phyloP scores from a whole-genome alignment of 2,888 invertebrate genomes.

The Allygus modestus region DNA sequence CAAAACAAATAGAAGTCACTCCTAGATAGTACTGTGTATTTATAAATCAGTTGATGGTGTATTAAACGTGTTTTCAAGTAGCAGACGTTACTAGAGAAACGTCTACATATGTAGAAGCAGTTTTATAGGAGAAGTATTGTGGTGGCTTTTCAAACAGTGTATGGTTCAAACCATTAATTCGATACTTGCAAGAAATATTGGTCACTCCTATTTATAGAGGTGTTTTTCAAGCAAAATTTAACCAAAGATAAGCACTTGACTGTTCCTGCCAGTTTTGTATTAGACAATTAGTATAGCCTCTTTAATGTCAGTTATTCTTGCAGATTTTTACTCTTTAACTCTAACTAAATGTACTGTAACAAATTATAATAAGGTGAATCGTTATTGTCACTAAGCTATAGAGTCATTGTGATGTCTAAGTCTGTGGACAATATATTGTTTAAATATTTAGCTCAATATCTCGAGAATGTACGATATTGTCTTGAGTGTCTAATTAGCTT shows the following conservation, averaged over 20 bases:
- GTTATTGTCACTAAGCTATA: slow-evolving; percentile 52
- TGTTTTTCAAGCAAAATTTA: slow-evolving; percentile 58
- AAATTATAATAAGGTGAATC: slow-evolving; percentile 42
- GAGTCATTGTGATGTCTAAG: slow-evolving; percentile 62
- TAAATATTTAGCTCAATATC: slow-evolving; percentile 62
- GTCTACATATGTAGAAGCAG: not conserved
- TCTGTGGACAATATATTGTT: slow-evolving; percentile 61
- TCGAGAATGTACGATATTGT: slow-evolving; percentile 52
- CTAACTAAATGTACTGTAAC: slow-evolving; percentile 56
- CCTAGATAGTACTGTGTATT: not conserved
- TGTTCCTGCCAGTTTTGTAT: slow-evolving; percentile 62
- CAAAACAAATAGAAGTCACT: not conserved
- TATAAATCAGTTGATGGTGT: no score
- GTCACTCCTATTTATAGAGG: slow-evolving; percentile 20
- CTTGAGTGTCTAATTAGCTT: slow-evolving; percentile 57
- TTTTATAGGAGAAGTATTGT: not conserved
- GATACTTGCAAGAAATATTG: slow-evolving; percentile 47
- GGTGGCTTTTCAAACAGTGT: not conserved
- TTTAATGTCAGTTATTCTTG: slow-evolving; percentile 48
- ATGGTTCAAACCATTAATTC: not conserved
- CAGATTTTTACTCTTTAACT: slow-evolving; percentile 55
- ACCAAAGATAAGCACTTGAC: slow-evolving; percentile 59
- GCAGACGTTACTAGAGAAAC: not conserved
- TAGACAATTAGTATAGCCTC: slow-evolving; percentile 57
- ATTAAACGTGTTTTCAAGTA: no score